Evolutionary conservation across 2,113 vertebrate genomes (phyloP).

Genomic region (Sturnus vulgaris): DNA sequence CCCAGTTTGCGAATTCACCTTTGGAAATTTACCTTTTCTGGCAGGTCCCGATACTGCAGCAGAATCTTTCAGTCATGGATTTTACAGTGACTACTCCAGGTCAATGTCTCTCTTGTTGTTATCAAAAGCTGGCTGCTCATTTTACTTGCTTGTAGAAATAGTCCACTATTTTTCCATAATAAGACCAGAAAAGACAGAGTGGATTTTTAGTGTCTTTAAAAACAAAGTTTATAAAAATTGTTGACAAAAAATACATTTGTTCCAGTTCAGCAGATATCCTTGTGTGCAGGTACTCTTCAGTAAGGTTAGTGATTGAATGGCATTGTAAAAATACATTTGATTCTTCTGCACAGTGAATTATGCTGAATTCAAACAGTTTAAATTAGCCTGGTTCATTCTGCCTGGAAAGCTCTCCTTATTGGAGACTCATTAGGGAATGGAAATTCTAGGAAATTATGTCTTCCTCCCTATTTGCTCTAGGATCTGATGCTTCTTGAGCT

Average conservation of each 20-base stretch:
- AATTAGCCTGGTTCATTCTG: background rate
- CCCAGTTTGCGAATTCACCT: background rate
- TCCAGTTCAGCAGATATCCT: background rate
- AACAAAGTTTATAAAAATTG: background rate
- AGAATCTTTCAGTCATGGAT: background rate
- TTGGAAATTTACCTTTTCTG: background rate
- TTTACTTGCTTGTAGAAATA: background rate
- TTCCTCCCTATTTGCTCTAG: background rate
- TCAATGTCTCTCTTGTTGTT: background rate
- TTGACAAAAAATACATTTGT: background rate
- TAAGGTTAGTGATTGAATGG: background rate
- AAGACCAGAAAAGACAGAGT: background rate
- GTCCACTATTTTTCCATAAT: background rate
- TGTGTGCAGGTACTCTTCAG: background rate
- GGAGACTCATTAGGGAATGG: background rate
- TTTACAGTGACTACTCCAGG: background rate
- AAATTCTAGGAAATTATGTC: background rate
- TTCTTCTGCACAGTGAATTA: background rate
- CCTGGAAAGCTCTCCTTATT: background rate
- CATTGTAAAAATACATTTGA: background rate
- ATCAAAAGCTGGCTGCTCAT: background rate
- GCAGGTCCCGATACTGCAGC: background rate
- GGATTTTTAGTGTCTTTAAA: background rate
- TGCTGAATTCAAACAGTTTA: background rate
- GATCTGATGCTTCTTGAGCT: background rate